Percentiles rank a stretch among this genome's conserved stretches.
These are phyloP conservation scores for Canis aureus DNA, from an alignment of 2,113 vertebrate species.

Conservation along the genomic window DNA sequence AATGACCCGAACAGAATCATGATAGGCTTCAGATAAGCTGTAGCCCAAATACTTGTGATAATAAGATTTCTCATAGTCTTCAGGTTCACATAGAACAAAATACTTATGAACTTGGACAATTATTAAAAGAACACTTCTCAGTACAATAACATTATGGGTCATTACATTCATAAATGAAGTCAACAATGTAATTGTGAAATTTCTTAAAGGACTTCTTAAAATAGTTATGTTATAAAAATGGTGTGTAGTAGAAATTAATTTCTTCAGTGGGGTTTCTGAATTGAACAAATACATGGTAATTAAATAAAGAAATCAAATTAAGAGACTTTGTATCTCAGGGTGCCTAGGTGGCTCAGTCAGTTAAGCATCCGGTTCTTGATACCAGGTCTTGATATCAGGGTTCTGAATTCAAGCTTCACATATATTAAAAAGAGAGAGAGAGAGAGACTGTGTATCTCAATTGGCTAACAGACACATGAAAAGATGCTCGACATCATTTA, in stretches of 20 bases:
- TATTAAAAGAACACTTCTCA: not conserved
- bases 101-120: not conserved
- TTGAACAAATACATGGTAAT: not conserved
- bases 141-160: not conserved
- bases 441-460: not conserved
- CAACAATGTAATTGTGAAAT: not conserved
- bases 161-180: not conserved
- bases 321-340: not conserved
- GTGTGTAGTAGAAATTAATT: not conserved
- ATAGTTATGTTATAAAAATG: not conserved
- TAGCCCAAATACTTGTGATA: not conserved
- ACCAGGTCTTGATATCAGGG: not conserved
- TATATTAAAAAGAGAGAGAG: not conserved
- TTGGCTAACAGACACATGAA: not conserved
- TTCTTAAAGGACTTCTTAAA: not conserved
- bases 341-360: not conserved
- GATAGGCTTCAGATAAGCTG: not conserved
- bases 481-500: not conserved
- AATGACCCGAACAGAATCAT: not conserved
- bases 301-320: not conserved
- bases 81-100: not conserved
- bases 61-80: not conserved
- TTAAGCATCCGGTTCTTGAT: not conserved
- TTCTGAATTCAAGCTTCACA: not conserved
- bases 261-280: not conserved